Conservation (phyloP, 1,140 invertebrate genomes). For the Drosophila takahashii region DNA sequence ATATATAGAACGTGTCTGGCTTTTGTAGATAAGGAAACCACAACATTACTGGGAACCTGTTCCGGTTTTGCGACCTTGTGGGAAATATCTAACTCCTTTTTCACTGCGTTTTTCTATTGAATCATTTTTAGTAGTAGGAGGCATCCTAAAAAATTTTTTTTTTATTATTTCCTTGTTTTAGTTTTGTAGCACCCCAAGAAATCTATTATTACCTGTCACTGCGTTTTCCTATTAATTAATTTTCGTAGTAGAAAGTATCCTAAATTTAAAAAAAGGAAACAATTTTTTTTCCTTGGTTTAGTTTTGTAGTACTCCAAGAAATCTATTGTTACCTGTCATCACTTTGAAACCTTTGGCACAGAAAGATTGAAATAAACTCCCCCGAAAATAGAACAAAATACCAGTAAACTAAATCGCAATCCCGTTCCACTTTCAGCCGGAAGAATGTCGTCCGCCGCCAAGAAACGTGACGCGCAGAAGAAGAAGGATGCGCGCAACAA, state of each 20-base stretch:
- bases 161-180: too few relatives aligned
- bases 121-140: too few relatives aligned
- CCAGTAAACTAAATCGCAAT: not conserved
- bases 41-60: conserved; percentile 15
- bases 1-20: conserved; percentile 9
- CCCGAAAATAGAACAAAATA: conserved; percentile 4
- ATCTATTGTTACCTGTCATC: not conserved
- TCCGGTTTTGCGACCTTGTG: not conserved
- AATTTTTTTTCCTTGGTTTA: too few relatives aligned
- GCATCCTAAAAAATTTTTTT: too few relatives aligned
- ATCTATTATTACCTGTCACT: too few relatives aligned
- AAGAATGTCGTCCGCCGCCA: conserved; percentile 86
- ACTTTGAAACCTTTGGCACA: conserved; percentile 3
- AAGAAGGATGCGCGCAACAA: conserved; percentile 96
- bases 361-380: not conserved
- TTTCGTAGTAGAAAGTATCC: too few relatives aligned
- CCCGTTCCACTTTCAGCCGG: conserved; percentile 1
- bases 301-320: not conserved
- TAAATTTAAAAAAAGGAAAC: too few relatives aligned
- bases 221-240: too few relatives aligned
- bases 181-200: too few relatives aligned
- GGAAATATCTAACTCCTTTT: not conserved
- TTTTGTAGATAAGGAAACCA: conserved; percentile 23
- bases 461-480: conserved; percentile 98
- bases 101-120: too few relatives aligned